Evolutionary conservation across 1,140 invertebrate species (phyloP), one percentile per base, ranked within the genome.

Genomic region (Lanistes nyassanus): DNA sequence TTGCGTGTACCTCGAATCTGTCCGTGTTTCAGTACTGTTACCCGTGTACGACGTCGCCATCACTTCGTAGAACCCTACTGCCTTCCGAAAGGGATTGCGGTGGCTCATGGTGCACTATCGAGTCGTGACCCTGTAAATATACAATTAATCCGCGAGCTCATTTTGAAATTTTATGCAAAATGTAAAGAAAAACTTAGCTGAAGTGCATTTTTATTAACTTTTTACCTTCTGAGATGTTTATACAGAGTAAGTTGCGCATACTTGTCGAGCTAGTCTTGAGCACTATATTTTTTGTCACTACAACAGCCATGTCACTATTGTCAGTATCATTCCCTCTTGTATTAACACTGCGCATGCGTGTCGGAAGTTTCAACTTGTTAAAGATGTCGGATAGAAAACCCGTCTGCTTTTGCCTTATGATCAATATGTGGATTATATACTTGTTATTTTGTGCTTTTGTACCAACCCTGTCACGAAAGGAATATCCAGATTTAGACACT

Each of bases 1-100:
- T 77, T 73, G 11, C 36, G 67, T 56, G 67, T 75, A 79, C 26
- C 47, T 53, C 37, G 37, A 68, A 23, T 78, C 77, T 75, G 47
- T 67, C 26, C 47, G 53, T 39, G 37, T 74, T 3, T 78, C 77
- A 75, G 36, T 67, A 58, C 37, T 51, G 31, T 37, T 58, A 64
- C 36, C 72, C 23, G 58, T 65, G 56, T 72, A 79, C 42, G 80
- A 76, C 34, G 80, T 81, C 72, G 82, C 82, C 83, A 85, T 85
- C 74, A 85, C 82, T 78, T 80, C 82, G 66, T 81, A 81, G 67
- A 82, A 83, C 47, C 84, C 83, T 29, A 85, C 84, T 71, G 77
- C 79, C 75, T 77, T 81, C 62, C 80, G 75, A 72, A 81, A 81
- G 23, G 77, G 73, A 65, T 74, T 77, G 29, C 62, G 73, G 47